Evolutionary conservation across 2,888 invertebrate species (phyloP), one percentile per base, ranked within the genome.

Genomic region (Eugnorisma glareosa): DNA sequence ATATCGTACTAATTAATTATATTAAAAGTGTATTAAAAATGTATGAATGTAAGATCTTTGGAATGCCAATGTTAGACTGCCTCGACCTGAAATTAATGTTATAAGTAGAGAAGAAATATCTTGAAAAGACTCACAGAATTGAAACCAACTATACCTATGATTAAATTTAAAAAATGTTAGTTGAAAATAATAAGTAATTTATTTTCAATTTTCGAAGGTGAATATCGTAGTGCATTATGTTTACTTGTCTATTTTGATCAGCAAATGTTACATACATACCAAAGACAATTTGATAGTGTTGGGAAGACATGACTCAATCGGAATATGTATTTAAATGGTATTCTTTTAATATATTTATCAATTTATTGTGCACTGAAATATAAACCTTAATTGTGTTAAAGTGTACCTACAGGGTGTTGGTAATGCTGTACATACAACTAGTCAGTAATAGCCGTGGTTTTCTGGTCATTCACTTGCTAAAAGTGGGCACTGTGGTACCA

Each of bases 1-100:
- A 77, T 69, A 82, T 67, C 43, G 70, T 77, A 83, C 67, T 83
- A 80, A 70, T 81, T 77, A 81, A 78, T 70, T 83, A 77, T 78
- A 81, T 48, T 83, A 67, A 69, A 79, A 48, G 43, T 79, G 57
- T 69, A 57, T 28, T 28, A 31, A 18, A 28, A 67, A 67, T 35
- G 40, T 61, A 61, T 80, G 67, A 57, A 67, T 70, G 28, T 77
- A 77, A 83, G 70, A 78, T 66, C 67, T 24, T 63, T 57, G 51
- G 66, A 67, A 43, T 66, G 69, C n/a, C 18, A 48, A 18, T 43
- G 43, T 73, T 64, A 57, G 57, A 18, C 57, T 68, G 54, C 15
- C 11, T 57, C 43, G 57, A 64, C n/a, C 45, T 35, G 35, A 66
- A 82, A 40, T 77, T 31, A 31, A 40, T 64, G n/a, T 40, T 67